Percentiles rank a stretch among this genome's conserved stretches.
These are phyloP conservation scores for Riparia riparia DNA, from an alignment of 2,113 vertebrate genomes.

Conservation along the genomic window DNA sequence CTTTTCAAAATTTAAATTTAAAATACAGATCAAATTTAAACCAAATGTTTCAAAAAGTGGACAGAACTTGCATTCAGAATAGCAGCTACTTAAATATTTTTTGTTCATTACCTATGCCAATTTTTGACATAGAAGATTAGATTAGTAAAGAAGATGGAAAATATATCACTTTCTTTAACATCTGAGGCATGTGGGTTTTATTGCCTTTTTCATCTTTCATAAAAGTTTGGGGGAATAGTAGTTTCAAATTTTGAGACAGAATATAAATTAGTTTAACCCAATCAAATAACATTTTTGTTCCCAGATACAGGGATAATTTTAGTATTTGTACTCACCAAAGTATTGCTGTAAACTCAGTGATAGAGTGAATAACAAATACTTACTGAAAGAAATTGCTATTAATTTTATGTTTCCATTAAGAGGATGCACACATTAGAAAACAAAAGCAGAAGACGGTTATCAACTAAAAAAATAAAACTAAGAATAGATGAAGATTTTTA, in stretches of 20 bases:
- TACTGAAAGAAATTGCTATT: not conserved
- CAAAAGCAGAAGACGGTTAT: not conserved
- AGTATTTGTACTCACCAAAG: not conserved
- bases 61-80: not conserved
- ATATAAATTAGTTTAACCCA: not conserved
- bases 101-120: not conserved
- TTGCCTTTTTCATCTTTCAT: not conserved
- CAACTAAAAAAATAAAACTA: not conserved
- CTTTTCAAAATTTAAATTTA: not conserved
- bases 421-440: not conserved
- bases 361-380: not conserved
- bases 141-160: conserved; percentile 50
- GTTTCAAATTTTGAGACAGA: not conserved
- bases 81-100: not conserved
- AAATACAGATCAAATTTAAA: not conserved
- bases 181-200: not conserved
- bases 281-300: not conserved
- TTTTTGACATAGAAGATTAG: not conserved
- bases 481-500: not conserved
- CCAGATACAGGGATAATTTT: not conserved
- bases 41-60: not conserved
- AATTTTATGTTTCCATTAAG: not conserved
- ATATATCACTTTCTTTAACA: not conserved
- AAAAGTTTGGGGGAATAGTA: not conserved
- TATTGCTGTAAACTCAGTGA: not conserved